phyloP scores from a whole-genome alignment of 2,888 invertebrate species.

The Rhynchonema sp. region DNA sequence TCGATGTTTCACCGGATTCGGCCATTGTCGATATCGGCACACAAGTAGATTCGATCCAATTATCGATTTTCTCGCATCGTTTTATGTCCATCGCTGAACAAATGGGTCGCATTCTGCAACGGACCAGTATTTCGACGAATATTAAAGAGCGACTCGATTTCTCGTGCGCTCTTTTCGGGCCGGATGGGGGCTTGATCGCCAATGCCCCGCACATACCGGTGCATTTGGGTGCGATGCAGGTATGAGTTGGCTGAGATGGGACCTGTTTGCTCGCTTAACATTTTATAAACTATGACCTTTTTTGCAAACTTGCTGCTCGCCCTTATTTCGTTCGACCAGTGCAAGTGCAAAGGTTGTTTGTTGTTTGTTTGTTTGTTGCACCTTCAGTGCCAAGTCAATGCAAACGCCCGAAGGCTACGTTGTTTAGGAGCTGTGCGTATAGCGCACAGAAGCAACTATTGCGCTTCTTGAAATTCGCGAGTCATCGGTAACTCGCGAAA shows the following conservation, averaged over 20 bases:
- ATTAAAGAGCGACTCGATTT: slow-evolving; percentile 96
- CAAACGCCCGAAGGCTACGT: too few relatives aligned
- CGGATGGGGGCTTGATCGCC: slow-evolving; percentile 83
- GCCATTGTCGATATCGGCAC: slow-evolving; percentile 40
- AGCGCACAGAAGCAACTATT: too few relatives aligned
- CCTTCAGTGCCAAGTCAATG: too few relatives aligned
- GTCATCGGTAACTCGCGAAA: too few relatives aligned
- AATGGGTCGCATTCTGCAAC: slow-evolving; percentile 87
- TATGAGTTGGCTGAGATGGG: slow-evolving; percentile 70
- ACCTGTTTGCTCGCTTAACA: slow-evolving; percentile 2
- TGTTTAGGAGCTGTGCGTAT: too few relatives aligned
- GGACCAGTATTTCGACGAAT: slow-evolving; percentile 93
- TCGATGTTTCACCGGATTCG: slow-evolving; percentile 12
- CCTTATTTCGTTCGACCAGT: too few relatives aligned
- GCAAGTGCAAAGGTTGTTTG: too few relatives aligned
- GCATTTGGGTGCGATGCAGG: slow-evolving; percentile 68
- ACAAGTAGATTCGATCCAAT: slow-evolving; percentile 70
- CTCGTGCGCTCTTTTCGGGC: slow-evolving; percentile 91
- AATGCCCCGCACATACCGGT: slow-evolving; percentile 97
- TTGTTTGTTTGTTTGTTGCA: too few relatives aligned
- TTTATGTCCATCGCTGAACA: slow-evolving; percentile 99
- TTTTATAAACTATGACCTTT: too few relatives aligned
- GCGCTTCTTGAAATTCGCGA: too few relatives aligned
- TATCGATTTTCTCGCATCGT: slow-evolving; percentile 91
- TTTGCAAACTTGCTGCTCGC: not conserved